Evolutionary conservation across 1,140 invertebrate species (phyloP).

Genomic region (Sinonovacula constricta): DNA sequence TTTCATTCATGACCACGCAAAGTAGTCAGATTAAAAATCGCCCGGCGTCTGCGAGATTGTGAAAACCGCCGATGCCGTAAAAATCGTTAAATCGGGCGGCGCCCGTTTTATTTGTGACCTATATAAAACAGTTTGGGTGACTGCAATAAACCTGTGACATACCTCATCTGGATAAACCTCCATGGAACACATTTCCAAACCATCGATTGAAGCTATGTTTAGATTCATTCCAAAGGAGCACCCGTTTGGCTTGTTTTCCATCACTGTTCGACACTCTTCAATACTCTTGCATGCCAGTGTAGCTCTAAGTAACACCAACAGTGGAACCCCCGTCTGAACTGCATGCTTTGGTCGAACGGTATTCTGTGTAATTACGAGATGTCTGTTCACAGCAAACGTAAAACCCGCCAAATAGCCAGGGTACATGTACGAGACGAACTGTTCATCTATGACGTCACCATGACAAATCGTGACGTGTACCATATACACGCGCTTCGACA

Average conservation of each 20-base stretch:
- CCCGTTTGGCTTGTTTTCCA: slow-evolving; percentile 21
- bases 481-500: background rate
- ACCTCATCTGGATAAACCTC: slow-evolving; percentile 34
- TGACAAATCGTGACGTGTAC: slow-evolving; percentile 2
- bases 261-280: slow-evolving; percentile 14
- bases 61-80: no score
- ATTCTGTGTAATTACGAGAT: slow-evolving; percentile 14
- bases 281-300: slow-evolving; percentile 23
- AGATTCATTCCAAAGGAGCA: slow-evolving; percentile 37
- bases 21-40: no score
- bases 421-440: slow-evolving; percentile 14
- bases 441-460: background rate
- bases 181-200: slow-evolving; percentile 17
- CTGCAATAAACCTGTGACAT: no score
- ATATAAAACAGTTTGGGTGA: no score
- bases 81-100: no score
- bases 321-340: background rate
- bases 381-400: slow-evolving; percentile 20
- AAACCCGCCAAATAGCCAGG: slow-evolving; percentile 25
- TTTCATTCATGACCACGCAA: no score
- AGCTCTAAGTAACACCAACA: slow-evolving; percentile 12
- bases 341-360: slow-evolving; percentile 2
- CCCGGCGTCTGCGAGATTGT: no score
- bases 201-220: slow-evolving; percentile 10
- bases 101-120: no score